These are phyloP conservation scores for Iguana delicatissima DNA, from an alignment of 2,797 vertebrate genomes.

Conservation along the genomic window DNA sequence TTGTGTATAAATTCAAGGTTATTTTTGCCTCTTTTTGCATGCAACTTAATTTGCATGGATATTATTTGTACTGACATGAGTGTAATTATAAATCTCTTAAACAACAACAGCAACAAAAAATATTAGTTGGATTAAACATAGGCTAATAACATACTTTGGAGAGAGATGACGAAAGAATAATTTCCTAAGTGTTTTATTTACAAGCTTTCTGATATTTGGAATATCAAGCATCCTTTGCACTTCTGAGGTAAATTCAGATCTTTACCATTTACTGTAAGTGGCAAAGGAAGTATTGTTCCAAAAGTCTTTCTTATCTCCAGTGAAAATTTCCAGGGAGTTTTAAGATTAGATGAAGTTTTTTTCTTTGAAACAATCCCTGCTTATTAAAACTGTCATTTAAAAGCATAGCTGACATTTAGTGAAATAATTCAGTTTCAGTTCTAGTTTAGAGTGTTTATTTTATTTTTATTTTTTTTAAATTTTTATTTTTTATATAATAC, in stretches of 20 bases:
- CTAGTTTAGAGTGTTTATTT: neutral
- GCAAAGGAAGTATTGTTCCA: conserved; percentile 37
- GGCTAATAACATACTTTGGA: conserved; percentile 10
- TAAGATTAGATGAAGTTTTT: conserved; percentile 24
- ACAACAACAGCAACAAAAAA: too few relatives aligned
- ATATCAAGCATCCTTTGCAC: conserved; percentile 78
- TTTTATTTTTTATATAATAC: too few relatives aligned
- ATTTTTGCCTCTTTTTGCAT: neutral
- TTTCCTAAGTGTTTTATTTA: conserved; percentile 47
- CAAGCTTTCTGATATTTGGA: neutral
- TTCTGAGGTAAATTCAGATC: conserved; percentile 71
- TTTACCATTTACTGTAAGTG: conserved; percentile 67
- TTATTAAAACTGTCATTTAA: neutral
- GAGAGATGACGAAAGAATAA: neutral
- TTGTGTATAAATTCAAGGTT: neutral
- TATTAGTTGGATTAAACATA: neutral
- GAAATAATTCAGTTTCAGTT: neutral
- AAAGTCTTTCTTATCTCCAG: conserved; percentile 3
- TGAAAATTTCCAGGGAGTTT: conserved; percentile 29
- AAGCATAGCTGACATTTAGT: neutral
- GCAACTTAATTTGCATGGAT: conserved; percentile 5
- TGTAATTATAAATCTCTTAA: neutral
- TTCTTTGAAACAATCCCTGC: neutral
- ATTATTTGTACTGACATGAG: neutral
- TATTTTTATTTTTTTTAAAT: too few relatives aligned